phyloP scores from a whole-genome alignment of 2,888 invertebrate species.

The Drymonia ruficornis region DNA sequence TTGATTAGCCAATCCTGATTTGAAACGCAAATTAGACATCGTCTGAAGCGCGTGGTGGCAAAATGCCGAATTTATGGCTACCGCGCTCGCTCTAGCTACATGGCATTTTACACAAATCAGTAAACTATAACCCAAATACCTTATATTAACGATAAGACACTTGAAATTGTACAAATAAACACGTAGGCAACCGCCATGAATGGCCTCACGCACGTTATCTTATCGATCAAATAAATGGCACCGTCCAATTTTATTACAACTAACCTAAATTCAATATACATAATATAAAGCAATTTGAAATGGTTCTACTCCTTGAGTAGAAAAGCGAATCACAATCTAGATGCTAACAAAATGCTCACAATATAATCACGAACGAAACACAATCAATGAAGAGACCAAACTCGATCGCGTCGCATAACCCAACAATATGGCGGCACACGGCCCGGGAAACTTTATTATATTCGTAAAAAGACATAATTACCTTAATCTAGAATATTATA shows the following conservation, averaged over 20 bases:
- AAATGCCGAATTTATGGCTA: no score
- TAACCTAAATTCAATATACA: background rate
- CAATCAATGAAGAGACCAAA: slow-evolving; percentile 1
- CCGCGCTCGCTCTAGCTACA: no score
- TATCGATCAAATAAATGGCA: slow-evolving; percentile 2
- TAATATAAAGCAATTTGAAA: no score
- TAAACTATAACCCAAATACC: no score
- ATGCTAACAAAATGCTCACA: background rate
- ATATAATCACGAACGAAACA: slow-evolving; percentile 23
- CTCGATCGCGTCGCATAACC: slow-evolving; percentile 25
- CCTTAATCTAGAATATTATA: slow-evolving; percentile 14
- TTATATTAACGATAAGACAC: no score
- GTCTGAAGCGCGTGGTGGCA: no score
- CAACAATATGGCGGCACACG: slow-evolving; percentile 38
- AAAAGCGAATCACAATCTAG: no score
- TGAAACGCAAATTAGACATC: no score
- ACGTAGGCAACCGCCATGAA: slow-evolving; percentile 7
- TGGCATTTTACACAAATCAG: no score
- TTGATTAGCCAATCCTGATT: no score
- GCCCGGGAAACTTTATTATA: slow-evolving; percentile 18
- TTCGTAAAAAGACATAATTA: slow-evolving; percentile 10
- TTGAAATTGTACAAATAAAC: background rate
- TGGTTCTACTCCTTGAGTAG: no score
- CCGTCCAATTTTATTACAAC: background rate
- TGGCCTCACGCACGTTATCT: background rate